Conservation (phyloP, 37 sponge, comb jelly and placozoan species). For the Diacarnus erythraeanus region DNA sequence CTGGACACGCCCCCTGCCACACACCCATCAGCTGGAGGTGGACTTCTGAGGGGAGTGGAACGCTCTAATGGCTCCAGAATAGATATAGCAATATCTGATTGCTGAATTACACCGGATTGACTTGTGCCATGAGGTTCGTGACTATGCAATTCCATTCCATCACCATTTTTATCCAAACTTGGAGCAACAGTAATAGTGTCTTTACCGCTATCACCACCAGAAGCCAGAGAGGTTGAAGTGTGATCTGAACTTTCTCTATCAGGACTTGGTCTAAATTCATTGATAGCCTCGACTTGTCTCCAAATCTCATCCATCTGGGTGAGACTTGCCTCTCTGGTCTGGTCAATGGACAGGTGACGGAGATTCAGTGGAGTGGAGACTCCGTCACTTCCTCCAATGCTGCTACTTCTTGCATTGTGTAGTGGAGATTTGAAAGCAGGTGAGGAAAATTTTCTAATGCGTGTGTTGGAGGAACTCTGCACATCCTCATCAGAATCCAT, state of each 20-base stretch:
- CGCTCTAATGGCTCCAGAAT: not conserved
- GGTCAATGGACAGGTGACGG: slow-evolving; percentile 28
- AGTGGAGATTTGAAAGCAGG: not conserved
- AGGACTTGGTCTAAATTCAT: not conserved
- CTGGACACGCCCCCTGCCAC: not conserved
- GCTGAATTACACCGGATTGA: not conserved
- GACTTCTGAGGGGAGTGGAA: not conserved
- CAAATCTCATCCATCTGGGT: slow-evolving; percentile 55
- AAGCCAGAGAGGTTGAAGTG: not conserved
- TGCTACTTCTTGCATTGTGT: not conserved
- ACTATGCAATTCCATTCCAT: not conserved
- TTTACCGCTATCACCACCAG: not conserved
- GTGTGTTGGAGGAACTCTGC: not conserved
- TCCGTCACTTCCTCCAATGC: not conserved
- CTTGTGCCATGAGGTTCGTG: not conserved
- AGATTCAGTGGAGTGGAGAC: slow-evolving; percentile 16
- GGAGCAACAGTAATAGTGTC: not conserved
- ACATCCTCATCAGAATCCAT: slow-evolving; percentile 18
- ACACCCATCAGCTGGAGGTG: no score
- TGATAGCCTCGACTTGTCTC: slow-evolving; percentile 38
- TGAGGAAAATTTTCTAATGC: not conserved
- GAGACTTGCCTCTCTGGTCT: slow-evolving; percentile 23
- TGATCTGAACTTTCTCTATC: not conserved
- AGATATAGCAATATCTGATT: not conserved
- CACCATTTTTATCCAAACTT: not conserved